A percentile compares a stretch with the other conserved stretches of the same genome.
Evolutionary conservation across 2,797 vertebrate genomes (phyloP).

Genomic region (Pantherophis vulpinus): DNA sequence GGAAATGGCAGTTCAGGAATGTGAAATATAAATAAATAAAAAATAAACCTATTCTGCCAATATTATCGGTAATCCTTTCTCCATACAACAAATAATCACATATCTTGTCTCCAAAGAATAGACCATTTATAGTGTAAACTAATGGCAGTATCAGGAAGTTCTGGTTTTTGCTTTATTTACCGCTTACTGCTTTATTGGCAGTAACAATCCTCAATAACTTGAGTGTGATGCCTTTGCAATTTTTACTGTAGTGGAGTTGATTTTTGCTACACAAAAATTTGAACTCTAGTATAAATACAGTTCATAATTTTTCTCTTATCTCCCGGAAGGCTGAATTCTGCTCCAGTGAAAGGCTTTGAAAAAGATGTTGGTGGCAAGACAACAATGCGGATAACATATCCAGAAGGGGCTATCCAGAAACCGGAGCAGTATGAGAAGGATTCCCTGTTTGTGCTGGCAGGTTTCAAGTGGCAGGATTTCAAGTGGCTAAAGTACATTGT

Average conservation of each 20-base stretch:
- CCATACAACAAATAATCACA: not conserved
- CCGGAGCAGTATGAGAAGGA: constrained; percentile 87
- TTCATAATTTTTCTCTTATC: constrained; percentile 46
- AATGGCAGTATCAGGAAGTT: not conserved
- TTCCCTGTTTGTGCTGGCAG: constrained; percentile 94
- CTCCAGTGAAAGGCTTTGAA: constrained; percentile 86
- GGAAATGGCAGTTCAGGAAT: not conserved
- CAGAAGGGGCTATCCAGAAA: constrained; percentile 95
- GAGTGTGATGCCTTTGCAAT: not conserved
- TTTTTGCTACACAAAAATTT: not conserved
- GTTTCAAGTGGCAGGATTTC: constrained; percentile 96
- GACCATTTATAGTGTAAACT: no score
- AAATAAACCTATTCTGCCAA: not conserved
- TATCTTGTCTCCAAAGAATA: not conserved
- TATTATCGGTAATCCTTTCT: not conserved
- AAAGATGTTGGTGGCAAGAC: constrained; percentile 96
- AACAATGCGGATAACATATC: constrained; percentile 95
- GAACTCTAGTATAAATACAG: constrained; percentile 13
- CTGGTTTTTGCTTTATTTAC: not conserved
- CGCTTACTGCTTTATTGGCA: not conserved
- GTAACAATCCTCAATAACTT: not conserved
- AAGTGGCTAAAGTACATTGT: constrained; percentile 96
- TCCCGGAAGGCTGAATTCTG: constrained; percentile 87
- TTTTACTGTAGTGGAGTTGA: not conserved
- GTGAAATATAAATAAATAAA: not conserved